Conservation (phyloP, 2,113 vertebrate genomes). For the Dascyllus trimaculatus region DNA sequence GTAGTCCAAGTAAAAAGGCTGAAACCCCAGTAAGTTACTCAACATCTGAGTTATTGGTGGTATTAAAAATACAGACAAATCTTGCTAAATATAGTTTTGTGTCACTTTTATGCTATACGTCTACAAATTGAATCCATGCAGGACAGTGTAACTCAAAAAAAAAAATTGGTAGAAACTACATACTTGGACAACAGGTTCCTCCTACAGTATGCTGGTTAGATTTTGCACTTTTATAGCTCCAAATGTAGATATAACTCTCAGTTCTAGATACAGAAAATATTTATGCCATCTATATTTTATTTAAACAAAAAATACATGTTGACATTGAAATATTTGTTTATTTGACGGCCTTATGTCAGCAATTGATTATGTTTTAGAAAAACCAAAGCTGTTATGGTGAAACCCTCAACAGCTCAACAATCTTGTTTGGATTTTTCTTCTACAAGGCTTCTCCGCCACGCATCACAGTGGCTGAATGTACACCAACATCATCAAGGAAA, state of each 20-base stretch:
- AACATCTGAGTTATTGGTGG: background rate
- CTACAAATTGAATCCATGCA: too few species aligned
- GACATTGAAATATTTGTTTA: background rate
- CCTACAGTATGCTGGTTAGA: background rate
- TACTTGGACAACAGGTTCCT: background rate
- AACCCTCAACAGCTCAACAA: background rate
- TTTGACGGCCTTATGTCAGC: background rate
- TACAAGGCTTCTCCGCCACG: conserved; percentile 53
- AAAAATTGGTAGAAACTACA: background rate
- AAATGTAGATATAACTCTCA: background rate
- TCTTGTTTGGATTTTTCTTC: background rate
- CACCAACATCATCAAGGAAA: conserved; percentile 62
- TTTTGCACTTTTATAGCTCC: background rate
- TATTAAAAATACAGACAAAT: background rate
- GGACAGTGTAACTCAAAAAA: too few species aligned
- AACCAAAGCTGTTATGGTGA: background rate
- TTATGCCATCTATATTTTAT: background rate
- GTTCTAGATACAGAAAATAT: background rate
- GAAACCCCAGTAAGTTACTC: conserved; percentile 39
- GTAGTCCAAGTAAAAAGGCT: conserved; percentile 28
- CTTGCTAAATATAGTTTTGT: background rate
- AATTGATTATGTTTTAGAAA: background rate
- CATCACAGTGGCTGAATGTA: conserved; percentile 58
- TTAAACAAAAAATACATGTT: background rate
- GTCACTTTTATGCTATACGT: background rate